Conservation (phyloP, 2,797 vertebrate genomes). For the Geotria australis region DNA sequence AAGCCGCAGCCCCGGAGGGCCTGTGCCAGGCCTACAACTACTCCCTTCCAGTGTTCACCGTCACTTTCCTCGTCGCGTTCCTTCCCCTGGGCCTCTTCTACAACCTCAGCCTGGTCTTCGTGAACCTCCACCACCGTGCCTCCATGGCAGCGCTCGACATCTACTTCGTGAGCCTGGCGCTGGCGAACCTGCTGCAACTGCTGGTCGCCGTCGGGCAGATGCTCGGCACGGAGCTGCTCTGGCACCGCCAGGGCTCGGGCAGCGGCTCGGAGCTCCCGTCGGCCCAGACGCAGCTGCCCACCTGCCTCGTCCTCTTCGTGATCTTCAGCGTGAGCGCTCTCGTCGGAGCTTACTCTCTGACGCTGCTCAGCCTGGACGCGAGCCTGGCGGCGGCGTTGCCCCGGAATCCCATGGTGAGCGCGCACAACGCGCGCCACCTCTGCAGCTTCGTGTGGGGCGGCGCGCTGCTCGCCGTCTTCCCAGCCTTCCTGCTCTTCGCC, state of each 20-base stretch:
- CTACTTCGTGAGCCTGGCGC: slow-evolving; percentile 87
- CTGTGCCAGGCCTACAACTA: no score
- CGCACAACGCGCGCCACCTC: slow-evolving; percentile 86
- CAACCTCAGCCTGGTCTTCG: slow-evolving; percentile 53
- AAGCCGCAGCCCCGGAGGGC: no score
- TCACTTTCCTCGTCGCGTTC: slow-evolving; percentile 64
- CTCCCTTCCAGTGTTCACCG: slow-evolving; percentile 4
- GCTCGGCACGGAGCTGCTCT: slow-evolving; percentile 21
- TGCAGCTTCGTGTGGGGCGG: slow-evolving; percentile 94
- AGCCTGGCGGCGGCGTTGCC: slow-evolving; percentile 79
- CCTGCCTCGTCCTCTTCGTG: slow-evolving; percentile 58
- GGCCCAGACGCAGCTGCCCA: slow-evolving; percentile 38
- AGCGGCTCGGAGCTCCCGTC: not conserved
- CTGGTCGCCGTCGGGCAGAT: slow-evolving; percentile 47
- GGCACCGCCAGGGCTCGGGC: not conserved
- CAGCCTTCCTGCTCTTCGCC: slow-evolving; percentile 72
- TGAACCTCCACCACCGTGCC: slow-evolving; percentile 64
- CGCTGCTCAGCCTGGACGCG: slow-evolving; percentile 73
- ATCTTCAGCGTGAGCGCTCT: slow-evolving; percentile 76
- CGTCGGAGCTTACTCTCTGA: slow-evolving; percentile 78
- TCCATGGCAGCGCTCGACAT: slow-evolving; percentile 95
- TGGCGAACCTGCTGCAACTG: slow-evolving; percentile 61
- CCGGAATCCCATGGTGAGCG: slow-evolving; percentile 82
- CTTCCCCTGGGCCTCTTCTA: slow-evolving; percentile 67
- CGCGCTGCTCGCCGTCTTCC: slow-evolving; percentile 79